These are phyloP conservation scores for Daboia siamensis DNA, from an alignment of 2,113 vertebrate genomes.

Conservation along the genomic window DNA sequence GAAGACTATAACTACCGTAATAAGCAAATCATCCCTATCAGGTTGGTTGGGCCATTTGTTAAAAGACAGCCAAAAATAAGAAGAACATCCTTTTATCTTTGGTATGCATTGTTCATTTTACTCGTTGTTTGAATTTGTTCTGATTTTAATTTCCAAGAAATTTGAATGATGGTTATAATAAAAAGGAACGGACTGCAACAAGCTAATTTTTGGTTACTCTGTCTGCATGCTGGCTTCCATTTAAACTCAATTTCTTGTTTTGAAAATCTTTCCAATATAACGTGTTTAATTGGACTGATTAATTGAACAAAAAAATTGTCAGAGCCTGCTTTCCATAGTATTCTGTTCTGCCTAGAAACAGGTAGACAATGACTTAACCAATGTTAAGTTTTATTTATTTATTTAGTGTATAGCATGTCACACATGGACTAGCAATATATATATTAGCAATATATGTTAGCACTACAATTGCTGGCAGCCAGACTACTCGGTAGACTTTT, in stretches of 20 bases:
- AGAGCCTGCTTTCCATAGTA: neutral
- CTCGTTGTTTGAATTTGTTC: neutral
- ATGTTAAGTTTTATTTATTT: too few relatives aligned
- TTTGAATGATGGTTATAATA: neutral
- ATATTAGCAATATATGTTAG: too few relatives aligned
- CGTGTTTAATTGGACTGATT: neutral
- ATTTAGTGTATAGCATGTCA: too few relatives aligned
- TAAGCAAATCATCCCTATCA: neutral
- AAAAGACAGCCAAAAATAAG: neutral
- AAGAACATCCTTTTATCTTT: neutral
- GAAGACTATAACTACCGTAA: neutral
- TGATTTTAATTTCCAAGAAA: neutral
- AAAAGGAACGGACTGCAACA: neutral
- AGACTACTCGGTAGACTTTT: too few relatives aligned
- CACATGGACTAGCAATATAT: too few relatives aligned
- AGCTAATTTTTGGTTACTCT: neutral
- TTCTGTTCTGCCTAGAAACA: neutral
- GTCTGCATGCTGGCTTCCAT: neutral
- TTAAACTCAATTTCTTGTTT: neutral
- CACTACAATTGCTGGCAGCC: too few relatives aligned
- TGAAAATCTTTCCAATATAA: neutral
- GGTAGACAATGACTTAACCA: neutral
- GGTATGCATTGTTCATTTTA: neutral
- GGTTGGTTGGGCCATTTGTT: neutral
- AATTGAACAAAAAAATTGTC: neutral